Evolutionary conservation across 2,888 invertebrate genomes (phyloP), one percentile per base, ranked within the genome.

Genomic region (Bursaphelenchus okinawaensis): DNA sequence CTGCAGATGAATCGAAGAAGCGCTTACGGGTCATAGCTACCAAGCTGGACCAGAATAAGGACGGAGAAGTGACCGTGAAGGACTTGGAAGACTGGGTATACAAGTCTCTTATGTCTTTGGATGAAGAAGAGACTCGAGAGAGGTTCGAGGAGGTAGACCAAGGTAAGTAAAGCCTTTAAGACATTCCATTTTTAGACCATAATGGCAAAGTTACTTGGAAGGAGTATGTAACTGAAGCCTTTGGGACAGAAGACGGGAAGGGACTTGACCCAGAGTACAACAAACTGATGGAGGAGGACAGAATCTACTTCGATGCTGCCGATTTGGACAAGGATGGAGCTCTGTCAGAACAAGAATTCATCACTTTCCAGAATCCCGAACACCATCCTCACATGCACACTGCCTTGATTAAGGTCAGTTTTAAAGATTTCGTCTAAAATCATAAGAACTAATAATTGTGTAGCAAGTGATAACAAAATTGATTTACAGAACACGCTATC

Each of bases 331-430:
- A 88, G 20, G 92, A 98, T 84, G 90, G 89, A 0, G 83, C 86
- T 29, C 86, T 98, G 59, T 87, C 89, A 77, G 79, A 87, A 1
- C 85, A 87, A 1, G 96, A 98, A 84, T 94, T 91, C 85, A 86
- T 90, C 72, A 88, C 90, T 23, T 96, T 95, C 84, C 89, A 90
- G 55, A 92, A 92, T 83, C 96, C 98, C 0, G 93, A 94, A 84
- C 93, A 95, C 83, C 90, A 91, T 84, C 89, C 89, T 28, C 87
- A 88, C 80, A 95, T 96, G 95, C 83, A 84, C 69, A 76, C 73
- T 26, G 73, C 75, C n/a, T 70, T 83, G n/a, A 74, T 82, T 26
- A 72, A 89, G 77, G 91, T 92, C 85, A n/a, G 51, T 66, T 59
- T 59, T 59, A 7, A 19, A 24, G 27, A 61, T 12, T 20, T 19